These are phyloP conservation scores for Proteles cristata DNA, from an alignment of 2,113 vertebrate genomes.

Conservation along the genomic window DNA sequence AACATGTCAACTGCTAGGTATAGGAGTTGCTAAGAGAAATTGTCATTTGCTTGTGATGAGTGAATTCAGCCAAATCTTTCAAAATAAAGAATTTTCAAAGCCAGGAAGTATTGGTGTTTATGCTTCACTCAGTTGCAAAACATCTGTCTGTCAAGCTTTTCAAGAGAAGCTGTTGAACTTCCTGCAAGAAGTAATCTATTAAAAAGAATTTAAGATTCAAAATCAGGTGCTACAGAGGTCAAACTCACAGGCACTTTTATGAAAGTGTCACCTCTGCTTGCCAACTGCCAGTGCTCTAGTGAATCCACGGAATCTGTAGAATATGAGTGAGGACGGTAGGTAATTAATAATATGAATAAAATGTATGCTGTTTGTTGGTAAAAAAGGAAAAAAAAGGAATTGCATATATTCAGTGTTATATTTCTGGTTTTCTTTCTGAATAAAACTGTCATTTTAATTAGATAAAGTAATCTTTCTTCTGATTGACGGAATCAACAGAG, in stretches of 20 bases:
- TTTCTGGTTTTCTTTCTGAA: slow-evolving; percentile 29
- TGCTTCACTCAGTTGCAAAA: slow-evolving; percentile 55
- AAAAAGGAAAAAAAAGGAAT: not conserved
- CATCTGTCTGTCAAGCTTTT: slow-evolving; percentile 58
- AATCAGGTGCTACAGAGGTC: not conserved
- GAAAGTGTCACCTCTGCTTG: not conserved
- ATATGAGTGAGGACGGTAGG: not conserved
- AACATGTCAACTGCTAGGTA: slow-evolving; percentile 38
- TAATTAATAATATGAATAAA: not conserved
- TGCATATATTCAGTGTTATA: not conserved
- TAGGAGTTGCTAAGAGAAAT: slow-evolving; percentile 2
- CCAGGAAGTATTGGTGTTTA: slow-evolving; percentile 41
- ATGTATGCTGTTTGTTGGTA: not conserved
- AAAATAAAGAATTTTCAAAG: slow-evolving; percentile 56
- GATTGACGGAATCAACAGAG: not conserved
- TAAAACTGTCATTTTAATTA: slow-evolving; percentile 56
- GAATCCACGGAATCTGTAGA: not conserved
- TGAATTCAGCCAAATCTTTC: slow-evolving; percentile 51
- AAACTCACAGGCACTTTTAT: not conserved
- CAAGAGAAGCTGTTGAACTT: slow-evolving; percentile 7
- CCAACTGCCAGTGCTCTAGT: not conserved
- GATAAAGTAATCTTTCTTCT: slow-evolving; percentile 29
- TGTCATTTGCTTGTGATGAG: slow-evolving; percentile 17
- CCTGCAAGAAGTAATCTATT: slow-evolving; percentile 40
- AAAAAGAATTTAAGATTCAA: not conserved